Base-by-base conservation (phyloP, 2,797 vertebrate genomes). In the Smutsia gigantea region DNA sequence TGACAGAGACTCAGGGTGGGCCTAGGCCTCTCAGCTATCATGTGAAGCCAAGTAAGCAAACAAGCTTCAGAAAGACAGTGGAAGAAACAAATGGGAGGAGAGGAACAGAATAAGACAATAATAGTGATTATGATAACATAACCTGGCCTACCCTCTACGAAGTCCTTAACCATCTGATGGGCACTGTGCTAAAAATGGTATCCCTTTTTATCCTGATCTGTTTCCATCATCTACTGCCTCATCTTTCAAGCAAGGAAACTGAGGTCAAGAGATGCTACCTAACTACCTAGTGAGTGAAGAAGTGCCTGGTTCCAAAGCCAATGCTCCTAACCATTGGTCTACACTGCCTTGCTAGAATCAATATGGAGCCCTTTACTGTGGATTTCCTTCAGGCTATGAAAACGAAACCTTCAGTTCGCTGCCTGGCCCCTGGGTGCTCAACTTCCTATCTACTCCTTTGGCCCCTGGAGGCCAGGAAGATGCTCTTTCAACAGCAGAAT, bases 21-120 rank as follows among this genome's bases (percentile, higher is more conserved):
- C 87, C 90, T 81, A 82, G 69, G 91, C 84, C 55, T 93, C 79
- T 78, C 69, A 84, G 85, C 84, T 81, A 93, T 95, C 72, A 91
- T 23, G 82, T 77, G 68, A 87, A 96, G 83, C 63, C 64, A 71
- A 74, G 31, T 49, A 74, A 82, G 39, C 31, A 71, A 91, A 83
- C 21, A 57, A 53, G 74, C 69, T 57, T 53, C 90, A 75, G 87
- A 72, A 6, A 31, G 9, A 64, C 3, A 18, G n/a, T 81, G 42
- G 83, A 82, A 79, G 64, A 77, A 72, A 46, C 0, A 1, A 57
- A 64, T 23, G 63, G 79, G 53, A 93, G 74, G 61, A 51, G 53
- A 68, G 39, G 0, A 21, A 25, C 8, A 55, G 84, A 23, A 17
- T 49, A 39, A 39, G 39, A 39, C 39, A 39, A 39, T 5, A 15